Base-by-base conservation (phyloP, 2,113 vertebrate species). In the Nettapus auritus region DNA sequence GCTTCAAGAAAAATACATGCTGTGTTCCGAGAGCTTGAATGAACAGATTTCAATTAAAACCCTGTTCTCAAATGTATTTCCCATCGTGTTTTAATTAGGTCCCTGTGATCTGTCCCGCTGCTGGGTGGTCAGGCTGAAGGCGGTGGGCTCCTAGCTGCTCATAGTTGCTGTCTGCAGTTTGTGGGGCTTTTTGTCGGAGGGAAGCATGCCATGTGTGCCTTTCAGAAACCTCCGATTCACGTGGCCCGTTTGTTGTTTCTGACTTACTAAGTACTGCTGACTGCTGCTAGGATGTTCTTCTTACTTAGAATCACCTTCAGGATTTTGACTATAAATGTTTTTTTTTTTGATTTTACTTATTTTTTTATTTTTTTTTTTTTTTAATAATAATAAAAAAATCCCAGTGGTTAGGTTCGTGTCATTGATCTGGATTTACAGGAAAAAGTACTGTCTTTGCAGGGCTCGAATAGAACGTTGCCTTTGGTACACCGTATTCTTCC, bases 191-290 rank as follows among this genome's bases (percentile, higher is more conserved):
- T 89, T 83, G 67, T 92, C 33, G 29, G 71, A 13, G 73, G 71
- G 33, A 79, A 80, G 50, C 2, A 3, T 0, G 1, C 48, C 57
- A 52, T 38, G 46, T 55, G 66, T 0, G 13, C 44, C 44, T 66
- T 94, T 59, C 26, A 59, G 79, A 64, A 67, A 4, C 6, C 26
- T 25, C 13, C 0, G 11, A 28, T 90, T 86, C 16, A 3, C 8
- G 88, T 75, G 53, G 25, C 52, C 34, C 68, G 7, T 62, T 90
- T 70, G n/a, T 78, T 89, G 22, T 50, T 90, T 69, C 66, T 90
- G 60, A 57, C 42, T 86, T 79, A 46, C 2, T 60, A 48, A 75
- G 67, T 38, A 18, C 38, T 82, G 31, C 19, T 71, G 55, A 70
- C 83, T 90, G 33, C 52, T 38, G 25, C 34, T 68, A 23, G 50